phyloP scores from a whole-genome alignment of 2,113 vertebrate genomes.

The Microtus montanus region DNA sequence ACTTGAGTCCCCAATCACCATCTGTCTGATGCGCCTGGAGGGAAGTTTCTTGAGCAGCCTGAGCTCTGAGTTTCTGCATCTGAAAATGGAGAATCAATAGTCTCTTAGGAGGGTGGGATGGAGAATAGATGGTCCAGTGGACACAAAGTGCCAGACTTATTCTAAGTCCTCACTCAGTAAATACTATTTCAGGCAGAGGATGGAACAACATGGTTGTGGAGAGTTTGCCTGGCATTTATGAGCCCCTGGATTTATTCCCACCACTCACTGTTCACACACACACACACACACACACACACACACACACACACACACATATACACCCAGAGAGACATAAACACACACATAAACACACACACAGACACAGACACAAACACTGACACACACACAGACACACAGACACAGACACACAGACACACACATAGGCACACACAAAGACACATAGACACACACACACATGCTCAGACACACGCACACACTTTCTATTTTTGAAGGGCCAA shows the following conservation, averaged over 20 bases:
- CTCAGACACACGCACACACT: not conserved
- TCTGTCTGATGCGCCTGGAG: slow-evolving; percentile 24
- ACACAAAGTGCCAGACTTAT: not conserved
- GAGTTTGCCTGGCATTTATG: not conserved
- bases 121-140: not conserved
- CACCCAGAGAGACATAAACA: not conserved
- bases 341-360: not conserved
- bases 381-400: not conserved
- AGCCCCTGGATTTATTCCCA: not conserved
- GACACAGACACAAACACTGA: not conserved
- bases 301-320: not conserved
- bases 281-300: not conserved
- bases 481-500: not conserved
- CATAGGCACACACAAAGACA: not conserved
- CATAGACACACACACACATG: too few species aligned
- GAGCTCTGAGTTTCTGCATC: not conserved
- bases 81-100: slow-evolving; percentile 24
- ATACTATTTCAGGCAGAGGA: not conserved
- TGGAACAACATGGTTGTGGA: not conserved
- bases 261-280: not conserved
- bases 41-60: slow-evolving; percentile 4
- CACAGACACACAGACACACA: not conserved
- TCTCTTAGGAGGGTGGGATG: not conserved
- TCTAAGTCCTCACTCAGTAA: not conserved
- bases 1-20: not conserved